Percentiles rank a stretch among this genome's conserved stretches.
Conservation (phyloP, 2,888 invertebrate species). For the Cephonodes hylas region DNA sequence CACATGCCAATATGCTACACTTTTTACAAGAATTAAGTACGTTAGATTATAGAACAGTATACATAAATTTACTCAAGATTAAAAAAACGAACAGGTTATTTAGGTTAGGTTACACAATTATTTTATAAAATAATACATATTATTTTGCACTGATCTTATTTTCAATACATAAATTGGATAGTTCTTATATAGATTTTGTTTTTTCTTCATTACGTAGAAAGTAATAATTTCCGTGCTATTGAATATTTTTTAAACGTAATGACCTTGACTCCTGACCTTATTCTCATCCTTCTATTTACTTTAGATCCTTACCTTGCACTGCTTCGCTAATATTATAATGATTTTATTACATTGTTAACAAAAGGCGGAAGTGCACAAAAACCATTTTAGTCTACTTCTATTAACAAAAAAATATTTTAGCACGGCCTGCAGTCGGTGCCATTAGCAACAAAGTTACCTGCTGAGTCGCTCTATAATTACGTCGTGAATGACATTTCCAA, state of each 20-base stretch:
- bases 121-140: no score
- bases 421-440: conserved; percentile 56
- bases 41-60: conserved; percentile 22
- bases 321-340: background rate
- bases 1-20: conserved; percentile 33
- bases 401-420: conserved; percentile 67
- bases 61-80: background rate
- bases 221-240: no score
- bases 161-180: no score
- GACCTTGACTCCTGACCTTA: background rate
- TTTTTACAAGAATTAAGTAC: background rate
- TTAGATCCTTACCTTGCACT: background rate
- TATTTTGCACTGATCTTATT: no score
- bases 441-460: conserved; percentile 65
- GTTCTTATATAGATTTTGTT: no score
- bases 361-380: conserved; percentile 22
- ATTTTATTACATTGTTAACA: background rate
- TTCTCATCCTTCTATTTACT: background rate
- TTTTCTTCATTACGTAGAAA: no score
- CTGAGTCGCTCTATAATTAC: conserved; percentile 76
- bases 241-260: no score
- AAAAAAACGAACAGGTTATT: no score
- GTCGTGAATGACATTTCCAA: conserved; percentile 71
- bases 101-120: no score
- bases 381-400: conserved; percentile 49